phyloP scores from a whole-genome alignment of 2,888 invertebrate genomes.

The Nasonia oneida region DNA sequence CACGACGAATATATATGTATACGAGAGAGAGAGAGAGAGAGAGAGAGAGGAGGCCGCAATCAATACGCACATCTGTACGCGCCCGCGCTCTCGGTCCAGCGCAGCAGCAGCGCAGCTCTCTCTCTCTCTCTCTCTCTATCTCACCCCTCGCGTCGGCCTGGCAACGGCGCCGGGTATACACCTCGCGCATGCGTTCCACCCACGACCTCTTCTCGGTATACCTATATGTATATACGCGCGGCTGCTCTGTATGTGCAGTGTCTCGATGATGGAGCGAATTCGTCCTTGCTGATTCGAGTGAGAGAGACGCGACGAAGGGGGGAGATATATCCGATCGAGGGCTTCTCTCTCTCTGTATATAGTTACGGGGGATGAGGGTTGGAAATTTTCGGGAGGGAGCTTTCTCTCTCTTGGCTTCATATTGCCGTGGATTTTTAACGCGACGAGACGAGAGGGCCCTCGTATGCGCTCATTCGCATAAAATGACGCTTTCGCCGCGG shows the following conservation, averaged over 20 bases:
- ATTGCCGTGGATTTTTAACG: neutral
- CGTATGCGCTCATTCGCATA: neutral
- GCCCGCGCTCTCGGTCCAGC: conserved; percentile 64
- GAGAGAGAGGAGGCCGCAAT: conserved; percentile 70
- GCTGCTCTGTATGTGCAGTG: neutral
- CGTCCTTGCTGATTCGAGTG: neutral
- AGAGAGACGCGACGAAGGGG: neutral
- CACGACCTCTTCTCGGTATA: neutral
- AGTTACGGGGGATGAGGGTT: too few relatives aligned
- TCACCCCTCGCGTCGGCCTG: conserved; percentile 54
- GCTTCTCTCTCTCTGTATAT: too few relatives aligned
- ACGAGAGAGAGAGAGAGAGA: neutral
- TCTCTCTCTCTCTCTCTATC: neutral
- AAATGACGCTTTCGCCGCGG: neutral
- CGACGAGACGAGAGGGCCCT: neutral
- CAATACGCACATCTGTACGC: conserved; percentile 75
- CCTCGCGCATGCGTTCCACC: conserved; percentile 31
- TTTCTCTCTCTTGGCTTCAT: neutral
- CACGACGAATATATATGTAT: conserved; percentile 17
- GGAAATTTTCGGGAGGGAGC: neutral
- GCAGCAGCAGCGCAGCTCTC: neutral
- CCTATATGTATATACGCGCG: neutral
- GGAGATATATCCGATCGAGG: neutral
- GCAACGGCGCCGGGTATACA: conserved; percentile 35
- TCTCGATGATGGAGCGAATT: conserved; percentile 8